Evolutionary conservation across 2,113 vertebrate genomes (phyloP), one percentile per base, ranked within the genome.

Genomic region (Gorsachius goisagi): DNA sequence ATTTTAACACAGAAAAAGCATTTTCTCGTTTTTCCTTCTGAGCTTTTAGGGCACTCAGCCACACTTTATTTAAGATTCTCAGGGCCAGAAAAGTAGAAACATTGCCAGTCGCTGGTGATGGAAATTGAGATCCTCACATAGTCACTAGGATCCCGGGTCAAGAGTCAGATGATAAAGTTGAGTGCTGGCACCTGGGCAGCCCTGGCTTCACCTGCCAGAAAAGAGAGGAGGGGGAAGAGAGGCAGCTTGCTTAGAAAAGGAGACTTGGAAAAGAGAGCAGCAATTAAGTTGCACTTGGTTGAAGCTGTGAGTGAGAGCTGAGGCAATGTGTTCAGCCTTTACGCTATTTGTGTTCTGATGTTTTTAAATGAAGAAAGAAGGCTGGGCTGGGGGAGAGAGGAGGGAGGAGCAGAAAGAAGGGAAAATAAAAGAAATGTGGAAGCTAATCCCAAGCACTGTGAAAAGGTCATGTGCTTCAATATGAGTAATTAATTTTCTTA

Each of bases 401-500:
- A 82, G 50, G 88, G 91, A 87, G 94, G 71, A 90, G 81, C 47
- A 28, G 84, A 20, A 72, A 47, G 64, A 58, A 56, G 22, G 60
- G 52, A 80, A 86, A 89, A 79, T 32, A 71, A 69, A 94, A 78
- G 89, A 76, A 80, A 79, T 45, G 91, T 77, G 52, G 90, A 83
- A 58, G 94, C 96, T 97, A 97, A 96, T 98, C 96, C 97, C 84
- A 55, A 84, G 95, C 92, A 88, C 96, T 49, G 89, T 98, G 97
- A 96, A 98, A 98, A 98, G 98, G 98, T 98, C 98, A 94, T 97
- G 93, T 96, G 97, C 96, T 97, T 96, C 3, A 85, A 97, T 98
- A 98, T 96, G 97, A 98, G 98, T 98, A 98, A 98, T 98, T 98
- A 98, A 98, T 98, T 98, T 98, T 97, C 97, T 97, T 97, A n/a